These are phyloP conservation scores for Capromys pilorides DNA, from an alignment of 2,797 vertebrate species.

Conservation along the genomic window DNA sequence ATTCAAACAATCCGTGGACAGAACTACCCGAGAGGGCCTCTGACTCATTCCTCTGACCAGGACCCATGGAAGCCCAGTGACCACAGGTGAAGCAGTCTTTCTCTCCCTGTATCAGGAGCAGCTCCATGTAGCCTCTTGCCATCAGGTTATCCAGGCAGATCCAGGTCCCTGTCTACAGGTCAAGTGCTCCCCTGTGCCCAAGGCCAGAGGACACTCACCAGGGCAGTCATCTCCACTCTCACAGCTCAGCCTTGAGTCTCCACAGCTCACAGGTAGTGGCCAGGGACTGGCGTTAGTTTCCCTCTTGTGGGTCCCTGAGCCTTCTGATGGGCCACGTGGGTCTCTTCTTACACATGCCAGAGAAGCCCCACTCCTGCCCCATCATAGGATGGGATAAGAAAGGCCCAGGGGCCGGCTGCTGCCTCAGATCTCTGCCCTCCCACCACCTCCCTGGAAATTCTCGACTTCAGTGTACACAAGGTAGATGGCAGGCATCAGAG, in stretches of 20 bases:
- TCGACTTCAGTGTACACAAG: not conserved
- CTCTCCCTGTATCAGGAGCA: too few species aligned
- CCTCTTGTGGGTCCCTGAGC: not conserved
- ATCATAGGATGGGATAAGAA: not conserved
- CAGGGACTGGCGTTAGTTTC: not conserved
- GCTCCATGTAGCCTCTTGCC: not conserved
- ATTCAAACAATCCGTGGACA: not conserved
- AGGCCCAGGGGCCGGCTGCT: not conserved
- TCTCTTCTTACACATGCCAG: not conserved
- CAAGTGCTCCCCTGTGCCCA: rapidly evolving
- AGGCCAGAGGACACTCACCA: not conserved
- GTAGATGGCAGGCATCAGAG: not conserved
- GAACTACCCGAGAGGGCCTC: not conserved
- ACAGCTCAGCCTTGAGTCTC: not conserved
- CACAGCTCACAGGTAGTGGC: not conserved
- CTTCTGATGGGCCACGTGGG: rapidly evolving
- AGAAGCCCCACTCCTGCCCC: not conserved
- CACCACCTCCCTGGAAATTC: not conserved
- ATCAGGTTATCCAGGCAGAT: not conserved
- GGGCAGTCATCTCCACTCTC: not conserved
- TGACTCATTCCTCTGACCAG: not conserved
- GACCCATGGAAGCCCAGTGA: rapidly evolving
- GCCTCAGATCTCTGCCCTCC: too few species aligned
- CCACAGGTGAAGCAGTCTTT: not conserved
- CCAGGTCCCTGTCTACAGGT: too few species aligned